Conservation (phyloP, 2,888 invertebrate genomes). For the Hyposoter dolosus region DNA sequence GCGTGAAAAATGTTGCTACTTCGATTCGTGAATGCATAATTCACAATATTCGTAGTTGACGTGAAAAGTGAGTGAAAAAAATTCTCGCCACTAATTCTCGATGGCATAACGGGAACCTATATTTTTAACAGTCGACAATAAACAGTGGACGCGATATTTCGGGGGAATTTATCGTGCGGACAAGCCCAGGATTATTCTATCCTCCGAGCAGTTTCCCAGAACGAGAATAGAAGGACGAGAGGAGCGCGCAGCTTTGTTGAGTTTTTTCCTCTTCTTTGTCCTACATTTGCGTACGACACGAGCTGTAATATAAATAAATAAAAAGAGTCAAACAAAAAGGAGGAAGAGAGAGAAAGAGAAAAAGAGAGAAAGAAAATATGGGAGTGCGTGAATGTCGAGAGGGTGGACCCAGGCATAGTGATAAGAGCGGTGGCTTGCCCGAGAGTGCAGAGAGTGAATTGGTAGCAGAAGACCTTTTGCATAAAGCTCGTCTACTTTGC, state of each 20-base stretch:
- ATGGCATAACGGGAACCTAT: constrained; percentile 28
- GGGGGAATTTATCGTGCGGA: constrained; percentile 54
- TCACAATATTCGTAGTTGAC: not conserved
- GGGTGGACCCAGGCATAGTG: constrained; percentile 58
- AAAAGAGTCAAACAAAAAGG: constrained; percentile 1
- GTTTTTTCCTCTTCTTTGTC: constrained; percentile 24
- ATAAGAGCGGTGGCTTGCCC: constrained; percentile 68
- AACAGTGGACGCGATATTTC: constrained; percentile 43
- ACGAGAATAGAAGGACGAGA: not conserved
- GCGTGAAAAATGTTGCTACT: not conserved
- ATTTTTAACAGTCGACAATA: constrained; percentile 51
- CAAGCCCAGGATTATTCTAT: constrained; percentile 54
- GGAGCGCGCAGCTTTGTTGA: constrained; percentile 12
- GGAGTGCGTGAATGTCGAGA: constrained; percentile 40
- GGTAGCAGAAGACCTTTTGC: constrained; percentile 78
- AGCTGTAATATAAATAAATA: constrained; percentile 56
- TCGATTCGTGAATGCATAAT: not conserved
- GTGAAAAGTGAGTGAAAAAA: not conserved
- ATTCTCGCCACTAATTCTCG: constrained; percentile 12
- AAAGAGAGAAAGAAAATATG: constrained; percentile 5
- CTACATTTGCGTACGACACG: constrained; percentile 67
- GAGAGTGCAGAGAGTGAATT: constrained; percentile 79
- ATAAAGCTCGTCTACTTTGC: constrained; percentile 78
- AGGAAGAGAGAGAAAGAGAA: constrained; percentile 17
- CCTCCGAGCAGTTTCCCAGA: constrained; percentile 20